Base-by-base conservation (phyloP, 2,888 invertebrate genomes). In the Cephus sareptanus region DNA sequence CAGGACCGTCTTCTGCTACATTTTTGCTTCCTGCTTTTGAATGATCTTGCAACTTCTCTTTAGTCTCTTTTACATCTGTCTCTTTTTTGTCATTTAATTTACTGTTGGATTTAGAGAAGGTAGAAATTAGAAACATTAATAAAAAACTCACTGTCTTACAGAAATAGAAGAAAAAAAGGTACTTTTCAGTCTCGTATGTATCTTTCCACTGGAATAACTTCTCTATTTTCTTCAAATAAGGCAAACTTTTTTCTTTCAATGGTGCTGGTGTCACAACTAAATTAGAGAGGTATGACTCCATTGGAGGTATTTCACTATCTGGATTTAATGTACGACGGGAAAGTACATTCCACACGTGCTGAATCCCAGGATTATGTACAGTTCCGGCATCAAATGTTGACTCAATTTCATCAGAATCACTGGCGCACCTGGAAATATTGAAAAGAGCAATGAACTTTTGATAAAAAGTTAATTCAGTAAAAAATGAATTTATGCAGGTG, bases 271-370 rank as follows among this genome's bases (percentile, higher is more conserved):
- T 78, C 68, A 79, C 79, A 6, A 89, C 75, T 71, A 83, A 76
- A 23, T 85, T 76, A 70, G 78, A 81, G 11, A 90, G 74, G 74
- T 86, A 79, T 68, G 84, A 80, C 1, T 84, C 79, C 37, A 86
- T 77, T 3, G 82, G 77, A 56, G 86, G 83, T n/a, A 90, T 74
- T 9, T 87, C 81, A n/a, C 81, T 78, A 3, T 85, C 76, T 9
- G 87, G 87, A 82, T 89, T 79, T 1, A 90, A 56, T 2, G 87
- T 88, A 11, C 90, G 86, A 81, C 84, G 73, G 0, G 87, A 79
- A 31, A 90, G 68, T 30, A 80, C 78, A 79, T 90, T 83, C 85
- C 85, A 89, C 1, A 79, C 71, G 75, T 87, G 83, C 69, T 90
- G 90, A n/a, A 80, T 73, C 1, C 74, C 78, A 73, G 87, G 83